Conservation (phyloP, 2,888 invertebrate genomes). For the Argynnis bischoffii region DNA sequence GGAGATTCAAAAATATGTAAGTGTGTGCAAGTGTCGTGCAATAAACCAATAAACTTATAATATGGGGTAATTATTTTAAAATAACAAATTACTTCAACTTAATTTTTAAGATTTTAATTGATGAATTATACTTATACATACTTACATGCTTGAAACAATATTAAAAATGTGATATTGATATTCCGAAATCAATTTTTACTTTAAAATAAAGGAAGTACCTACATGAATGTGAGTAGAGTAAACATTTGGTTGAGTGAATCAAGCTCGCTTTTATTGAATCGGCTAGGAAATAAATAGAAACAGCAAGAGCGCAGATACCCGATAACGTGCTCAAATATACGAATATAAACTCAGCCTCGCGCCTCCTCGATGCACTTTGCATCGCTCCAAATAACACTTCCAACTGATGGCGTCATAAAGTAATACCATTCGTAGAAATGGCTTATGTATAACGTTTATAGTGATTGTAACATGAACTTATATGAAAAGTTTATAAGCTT, state of each 20-base stretch:
- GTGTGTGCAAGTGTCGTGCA: too few species aligned
- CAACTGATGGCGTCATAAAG: slow-evolving; percentile 35
- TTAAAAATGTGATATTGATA: not conserved
- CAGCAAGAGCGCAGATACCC: slow-evolving; percentile 26
- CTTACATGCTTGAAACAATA: too few species aligned
- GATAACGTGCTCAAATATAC: slow-evolving; percentile 25
- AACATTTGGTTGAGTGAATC: slow-evolving; percentile 24
- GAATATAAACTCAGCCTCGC: slow-evolving; percentile 24
- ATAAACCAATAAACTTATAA: too few species aligned
- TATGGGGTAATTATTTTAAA: too few species aligned
- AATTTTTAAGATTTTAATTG: too few species aligned
- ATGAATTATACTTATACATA: too few species aligned
- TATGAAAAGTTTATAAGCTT: not conserved
- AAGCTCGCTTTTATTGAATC: slow-evolving; percentile 25
- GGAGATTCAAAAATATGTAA: too few species aligned
- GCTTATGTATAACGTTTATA: not conserved
- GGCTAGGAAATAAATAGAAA: slow-evolving; percentile 27
- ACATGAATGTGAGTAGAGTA: slow-evolving; percentile 6
- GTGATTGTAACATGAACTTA: not conserved
- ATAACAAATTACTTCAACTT: too few species aligned
- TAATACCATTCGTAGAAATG: not conserved
- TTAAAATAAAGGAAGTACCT: slow-evolving; percentile 10
- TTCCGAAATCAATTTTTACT: slow-evolving; percentile 1
- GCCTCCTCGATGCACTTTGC: slow-evolving; percentile 33
- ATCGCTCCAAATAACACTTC: slow-evolving; percentile 39